Base-by-base conservation (phyloP, 35 echinoderm and acorn worm genomes). In the Lytechinus variegatus region DNA sequence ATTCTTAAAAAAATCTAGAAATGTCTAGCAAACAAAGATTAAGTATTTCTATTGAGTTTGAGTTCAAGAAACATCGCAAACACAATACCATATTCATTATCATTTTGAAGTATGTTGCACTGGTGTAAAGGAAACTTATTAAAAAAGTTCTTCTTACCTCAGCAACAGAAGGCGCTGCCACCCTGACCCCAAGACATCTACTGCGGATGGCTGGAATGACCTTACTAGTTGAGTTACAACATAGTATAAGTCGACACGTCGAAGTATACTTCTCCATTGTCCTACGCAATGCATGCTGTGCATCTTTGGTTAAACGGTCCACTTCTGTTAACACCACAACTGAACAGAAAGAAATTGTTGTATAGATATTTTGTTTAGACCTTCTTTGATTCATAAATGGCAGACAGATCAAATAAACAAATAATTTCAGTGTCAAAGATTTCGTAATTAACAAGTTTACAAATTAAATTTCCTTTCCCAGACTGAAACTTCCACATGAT, bases 181-280 rank as follows among this genome's bases (percentile, higher is more conserved):
- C 98, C 54, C 98, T 94, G 10, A 99, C 93, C 13, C 98, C 98
- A 1, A 99, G 96, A 44, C 98, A 99, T 53, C 98, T 21, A 93
- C 98, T 99, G 4, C 97, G 96, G 52, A 99, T 99, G 51, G 98
- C 98, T 66, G 98, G 98, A 54, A 99, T 99, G 94, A 99, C 98
- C 71, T 99, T 99, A 87, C 98, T 99, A 16, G 98, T 99, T 4
- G 98, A 99, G 95, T 98, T 99, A 92, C 97, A 96, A 52, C 98
- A 99, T 52, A 99, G 98, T 52, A 99, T 96, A 6, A 99, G 87
- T 52, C 98, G 97, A 95, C 98, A 99, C 5, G 98, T 99, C 8
- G 98, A 58, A 33, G 95, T 97, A 86, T 98, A 99, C 79, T 99
- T 99, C 94, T 99, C 98, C 98, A 99, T 99, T 13, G 98, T 99